These are phyloP conservation scores for Ennomos fuscantarius DNA, from an alignment of 2,888 invertebrate genomes.

Conservation along the genomic window DNA sequence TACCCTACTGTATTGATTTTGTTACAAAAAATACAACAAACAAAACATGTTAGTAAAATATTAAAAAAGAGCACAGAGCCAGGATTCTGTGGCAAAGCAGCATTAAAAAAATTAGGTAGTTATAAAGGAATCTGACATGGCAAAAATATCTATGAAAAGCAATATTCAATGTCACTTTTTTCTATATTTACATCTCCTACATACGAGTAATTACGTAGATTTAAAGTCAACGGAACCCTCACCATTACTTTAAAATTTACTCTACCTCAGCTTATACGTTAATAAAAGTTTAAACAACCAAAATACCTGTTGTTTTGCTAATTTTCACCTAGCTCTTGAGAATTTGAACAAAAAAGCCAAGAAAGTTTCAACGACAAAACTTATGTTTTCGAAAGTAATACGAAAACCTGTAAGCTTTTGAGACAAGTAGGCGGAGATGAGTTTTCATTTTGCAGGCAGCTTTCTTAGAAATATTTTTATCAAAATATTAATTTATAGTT, in stretches of 20 bases:
- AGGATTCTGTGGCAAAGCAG: no score
- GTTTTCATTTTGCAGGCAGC: neutral
- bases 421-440: conserved; percentile 7
- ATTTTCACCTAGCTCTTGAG: conserved; percentile 22
- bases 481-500: no score
- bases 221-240: neutral
- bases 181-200: no score
- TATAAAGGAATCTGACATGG: no score
- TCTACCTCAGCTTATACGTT: conserved; percentile 4
- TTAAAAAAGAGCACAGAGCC: no score
- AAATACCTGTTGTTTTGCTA: conserved; percentile 26
- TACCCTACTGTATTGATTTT: no score
- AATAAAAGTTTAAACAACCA: conserved; percentile 19
- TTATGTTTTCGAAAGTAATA: conserved; percentile 21
- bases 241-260: conserved; percentile 7
- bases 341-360: conserved; percentile 20
- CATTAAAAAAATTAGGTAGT: no score
- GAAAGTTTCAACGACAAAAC: conserved; percentile 18
- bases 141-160: no score
- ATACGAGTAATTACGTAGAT: neutral
- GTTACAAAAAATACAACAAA: no score
- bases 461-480: no score
- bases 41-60: no score
- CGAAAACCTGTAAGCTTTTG: conserved; percentile 15
- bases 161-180: no score